Conservation (phyloP, 2,797 vertebrate genomes). For the Carcharodon carcharias region DNA sequence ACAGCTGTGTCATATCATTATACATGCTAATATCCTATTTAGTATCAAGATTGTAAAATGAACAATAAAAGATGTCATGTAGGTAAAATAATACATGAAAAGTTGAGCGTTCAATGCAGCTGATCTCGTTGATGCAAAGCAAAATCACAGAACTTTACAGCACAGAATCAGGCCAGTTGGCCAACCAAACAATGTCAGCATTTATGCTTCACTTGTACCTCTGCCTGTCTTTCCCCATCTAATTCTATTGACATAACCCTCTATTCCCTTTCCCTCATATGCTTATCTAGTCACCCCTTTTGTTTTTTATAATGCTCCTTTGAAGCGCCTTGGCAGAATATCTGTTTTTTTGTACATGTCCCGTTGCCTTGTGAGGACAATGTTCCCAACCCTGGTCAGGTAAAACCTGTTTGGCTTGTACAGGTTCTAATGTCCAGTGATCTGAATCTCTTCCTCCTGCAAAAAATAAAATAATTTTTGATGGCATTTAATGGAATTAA, state of each 20-base stretch:
- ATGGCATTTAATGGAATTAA: neutral
- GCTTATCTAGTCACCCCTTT: no score
- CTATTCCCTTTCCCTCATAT: neutral
- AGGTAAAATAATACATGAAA: neutral
- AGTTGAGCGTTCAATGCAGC: neutral
- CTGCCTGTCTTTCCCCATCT: neutral
- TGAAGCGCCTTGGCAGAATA: neutral
- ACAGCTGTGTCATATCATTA: neutral
- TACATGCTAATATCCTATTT: neutral
- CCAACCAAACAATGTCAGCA: neutral
- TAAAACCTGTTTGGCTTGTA: neutral
- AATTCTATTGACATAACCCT: neutral
- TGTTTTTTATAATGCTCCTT: no score
- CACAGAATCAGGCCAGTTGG: neutral
- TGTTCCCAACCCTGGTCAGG: neutral
- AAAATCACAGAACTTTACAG: neutral
- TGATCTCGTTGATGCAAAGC: neutral
- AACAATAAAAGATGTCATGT: neutral
- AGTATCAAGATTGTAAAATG: neutral
- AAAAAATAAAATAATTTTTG: neutral
- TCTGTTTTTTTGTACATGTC: no score
- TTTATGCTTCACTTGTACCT: neutral
- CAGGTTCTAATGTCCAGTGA: neutral
- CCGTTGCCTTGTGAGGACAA: neutral
- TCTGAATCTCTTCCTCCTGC: neutral